Evolutionary conservation across 2,888 invertebrate genomes (phyloP), one percentile per base, ranked within the genome.

Genomic region (Elysia crispata): DNA sequence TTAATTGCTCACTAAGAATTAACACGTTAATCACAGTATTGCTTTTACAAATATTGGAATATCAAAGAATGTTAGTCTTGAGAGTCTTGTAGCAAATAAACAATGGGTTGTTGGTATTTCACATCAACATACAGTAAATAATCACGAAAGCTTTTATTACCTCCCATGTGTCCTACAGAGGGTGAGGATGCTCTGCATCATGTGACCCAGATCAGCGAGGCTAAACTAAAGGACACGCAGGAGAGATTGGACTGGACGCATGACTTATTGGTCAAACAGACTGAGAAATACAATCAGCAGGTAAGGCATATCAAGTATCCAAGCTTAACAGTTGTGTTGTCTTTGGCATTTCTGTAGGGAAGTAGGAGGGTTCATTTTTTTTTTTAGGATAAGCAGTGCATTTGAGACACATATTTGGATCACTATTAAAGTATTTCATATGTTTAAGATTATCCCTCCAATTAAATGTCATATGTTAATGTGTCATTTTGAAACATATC

Each of bases 281-380:
- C 86, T n/a, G 84, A 86, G 50, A 86, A 86, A 73, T 84, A 85
- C 50, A 86, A 84, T 64, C 81, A 84, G 62, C 84, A 84, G 83
- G 87, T 87, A 69, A 76, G 78, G 18, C 30, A 41, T 76, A 60
- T 3, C 49, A 76, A 11, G 33, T 20, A n/a, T 28, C 8, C 30
- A 23, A 23, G 18, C 11, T 11, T 54, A 15, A 15, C 18, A 15
- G 13, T 54, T 54, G 54, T 54, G 13, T 54, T 54, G 54, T 54
- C 18, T 54, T 54, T 13, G 13, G 13, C 18, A 15, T 54, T 13
- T 54, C 54, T 54, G 54, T 54, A 15, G 54, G 13, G 13, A 15
- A 54, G 54, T 13, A 13, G 13, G 54, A 15, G 13, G 54, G 13
- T 54, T 13, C 18, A 15, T 13, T 54, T 54, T 54, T 54, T 13